Evolutionary conservation across 53 echinoderm and acorn worm genomes (phyloP).

Genomic region (Paelopatides confundens): DNA sequence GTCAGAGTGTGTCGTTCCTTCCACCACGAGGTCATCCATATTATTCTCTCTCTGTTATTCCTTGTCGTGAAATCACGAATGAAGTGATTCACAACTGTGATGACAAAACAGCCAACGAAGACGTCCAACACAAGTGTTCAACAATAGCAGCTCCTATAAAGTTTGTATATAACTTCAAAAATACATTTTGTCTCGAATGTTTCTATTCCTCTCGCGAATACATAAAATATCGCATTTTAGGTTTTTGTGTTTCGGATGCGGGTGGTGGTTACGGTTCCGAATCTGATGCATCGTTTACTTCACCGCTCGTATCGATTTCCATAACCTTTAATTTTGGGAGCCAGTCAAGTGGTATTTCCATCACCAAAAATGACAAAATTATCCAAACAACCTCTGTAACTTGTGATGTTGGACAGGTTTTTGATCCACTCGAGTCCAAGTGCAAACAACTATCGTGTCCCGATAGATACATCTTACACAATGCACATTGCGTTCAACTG

Average conservation of each 20-base stretch:
- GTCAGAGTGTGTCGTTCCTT: not conserved
- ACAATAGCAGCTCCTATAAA: not conserved
- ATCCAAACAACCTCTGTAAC: not conserved
- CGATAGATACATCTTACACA: not conserved
- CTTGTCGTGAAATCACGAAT: not conserved
- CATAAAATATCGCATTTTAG: not conserved
- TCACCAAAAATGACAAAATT: not conserved
- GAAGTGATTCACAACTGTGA: not conserved
- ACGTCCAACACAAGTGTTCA: not conserved
- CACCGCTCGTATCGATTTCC: not conserved
- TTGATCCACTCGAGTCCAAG: conserved; percentile 15
- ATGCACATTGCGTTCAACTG: not conserved
- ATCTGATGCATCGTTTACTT: no score
- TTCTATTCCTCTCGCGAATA: not conserved
- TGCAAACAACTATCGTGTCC: conserved; percentile 3
- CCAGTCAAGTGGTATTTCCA: not conserved
- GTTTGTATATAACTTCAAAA: not conserved
- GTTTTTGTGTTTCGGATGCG: no score
- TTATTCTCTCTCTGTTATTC: not conserved
- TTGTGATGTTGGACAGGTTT: conserved; percentile 9
- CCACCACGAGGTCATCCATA: not conserved
- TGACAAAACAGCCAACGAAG: not conserved
- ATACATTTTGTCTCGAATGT: conserved; percentile 22
- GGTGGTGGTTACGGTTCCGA: no score
- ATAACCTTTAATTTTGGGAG: conserved; percentile 23